Conservation (phyloP, 2,888 invertebrate genomes). For the Megastigmus dorsalis region DNA sequence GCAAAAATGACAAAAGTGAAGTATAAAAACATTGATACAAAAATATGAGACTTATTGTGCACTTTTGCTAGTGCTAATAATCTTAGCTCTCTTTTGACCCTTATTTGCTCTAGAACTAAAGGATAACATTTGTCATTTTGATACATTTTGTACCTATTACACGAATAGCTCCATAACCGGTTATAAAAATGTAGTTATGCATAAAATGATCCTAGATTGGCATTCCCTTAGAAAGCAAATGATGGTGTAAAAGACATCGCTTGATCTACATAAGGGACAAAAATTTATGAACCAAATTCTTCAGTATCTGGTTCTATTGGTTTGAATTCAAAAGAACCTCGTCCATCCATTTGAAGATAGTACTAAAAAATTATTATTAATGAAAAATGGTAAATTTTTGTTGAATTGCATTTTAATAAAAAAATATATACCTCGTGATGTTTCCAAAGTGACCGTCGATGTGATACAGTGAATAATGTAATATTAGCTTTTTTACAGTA, state of each 20-base stretch:
- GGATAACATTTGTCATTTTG: constrained; percentile 24
- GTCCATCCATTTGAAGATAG: constrained; percentile 96
- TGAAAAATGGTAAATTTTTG: neutral
- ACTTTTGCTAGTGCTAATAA: constrained; percentile 24
- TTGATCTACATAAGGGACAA: constrained; percentile 58
- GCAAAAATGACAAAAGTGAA: constrained; percentile 23
- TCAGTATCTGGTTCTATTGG: constrained; percentile 89
- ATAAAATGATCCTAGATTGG: constrained; percentile 29
- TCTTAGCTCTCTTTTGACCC: constrained; percentile 4
- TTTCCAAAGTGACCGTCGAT: constrained; percentile 96
- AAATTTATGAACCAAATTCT: constrained; percentile 93
- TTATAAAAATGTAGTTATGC: constrained; percentile 41
- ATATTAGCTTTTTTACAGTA: constrained; percentile 91
- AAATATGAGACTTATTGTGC: constrained; percentile 42
- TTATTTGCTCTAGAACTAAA: constrained; percentile 21
- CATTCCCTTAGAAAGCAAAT: constrained; percentile 24
- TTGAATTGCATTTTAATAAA: neutral
- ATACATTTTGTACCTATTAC: constrained; percentile 22
- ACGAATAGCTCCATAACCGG: constrained; percentile 46
- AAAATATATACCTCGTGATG: constrained; percentile 89
- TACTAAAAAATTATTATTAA: constrained; percentile 76
- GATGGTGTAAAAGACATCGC: constrained; percentile 3
- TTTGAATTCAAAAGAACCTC: constrained; percentile 91
- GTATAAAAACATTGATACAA: constrained; percentile 52
- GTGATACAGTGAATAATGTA: constrained; percentile 97